Conservation (phyloP, 2,113 vertebrate species). For the Solea solea region DNA sequence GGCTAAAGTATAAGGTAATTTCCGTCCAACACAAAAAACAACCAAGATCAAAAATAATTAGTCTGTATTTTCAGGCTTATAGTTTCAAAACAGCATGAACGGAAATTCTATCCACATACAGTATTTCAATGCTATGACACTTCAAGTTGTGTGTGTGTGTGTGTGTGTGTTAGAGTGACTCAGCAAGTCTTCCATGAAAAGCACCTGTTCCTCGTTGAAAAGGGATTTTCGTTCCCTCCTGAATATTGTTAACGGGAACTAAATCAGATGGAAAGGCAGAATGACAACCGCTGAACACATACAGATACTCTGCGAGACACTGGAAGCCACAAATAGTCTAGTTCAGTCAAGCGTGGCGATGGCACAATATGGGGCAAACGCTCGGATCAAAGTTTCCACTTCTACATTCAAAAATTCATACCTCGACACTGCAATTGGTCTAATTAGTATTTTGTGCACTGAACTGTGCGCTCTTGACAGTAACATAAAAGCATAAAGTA, state of each 20-base stretch:
- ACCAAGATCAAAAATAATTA: neutral
- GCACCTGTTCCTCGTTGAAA: conserved; percentile 64
- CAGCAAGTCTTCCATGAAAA: conserved; percentile 44
- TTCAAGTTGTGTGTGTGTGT: neutral
- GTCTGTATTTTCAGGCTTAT: neutral
- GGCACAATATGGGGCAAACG: neutral
- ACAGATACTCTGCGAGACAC: neutral
- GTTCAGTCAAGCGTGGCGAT: conserved; percentile 1
- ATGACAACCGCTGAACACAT: conserved; percentile 42
- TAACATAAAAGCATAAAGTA: conserved; percentile 4
- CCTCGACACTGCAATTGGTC: neutral
- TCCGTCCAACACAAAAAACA: neutral
- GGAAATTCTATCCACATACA: neutral
- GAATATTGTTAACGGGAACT: conserved; percentile 46
- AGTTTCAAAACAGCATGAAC: neutral
- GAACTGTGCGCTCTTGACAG: neutral
- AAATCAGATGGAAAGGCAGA: conserved; percentile 53
- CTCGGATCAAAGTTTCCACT: neutral
- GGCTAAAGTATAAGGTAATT: neutral
- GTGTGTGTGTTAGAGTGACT: conserved; percentile 41
- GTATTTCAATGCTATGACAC: no score
- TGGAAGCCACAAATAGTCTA: conserved; percentile 16
- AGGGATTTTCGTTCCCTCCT: conserved; percentile 49
- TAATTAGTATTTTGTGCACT: neutral
- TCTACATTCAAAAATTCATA: neutral